Base-by-base conservation (phyloP, 92 coral and sea anemone genomes). In the Phenganax marumi region DNA sequence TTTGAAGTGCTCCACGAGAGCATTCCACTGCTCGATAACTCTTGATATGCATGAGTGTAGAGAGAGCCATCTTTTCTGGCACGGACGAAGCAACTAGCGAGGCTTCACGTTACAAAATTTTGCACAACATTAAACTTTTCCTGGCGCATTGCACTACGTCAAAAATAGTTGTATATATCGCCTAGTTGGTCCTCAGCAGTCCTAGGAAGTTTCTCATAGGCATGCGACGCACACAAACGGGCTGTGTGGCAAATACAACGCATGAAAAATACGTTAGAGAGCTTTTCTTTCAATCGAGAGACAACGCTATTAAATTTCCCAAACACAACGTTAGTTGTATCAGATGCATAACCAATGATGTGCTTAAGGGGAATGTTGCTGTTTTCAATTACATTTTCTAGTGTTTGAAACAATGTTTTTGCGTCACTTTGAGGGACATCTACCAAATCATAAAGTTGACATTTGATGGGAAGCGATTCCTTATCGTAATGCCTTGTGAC, bases 31-130 rank as follows among this genome's bases (percentile, higher is more conserved):
- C n/a, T n/a, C n/a, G 39, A 65, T 65, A 21, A 65, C 2, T 21
- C 71, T n/a, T n/a, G n/a, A n/a, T 17, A 68, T 50, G 24, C 74
- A 68, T 16, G 8, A 33, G 24, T 21, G 14, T 50, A 68, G 13
- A 22, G 74, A 68, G 39, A 68, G 74, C 74, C 74, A 68, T 68
- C 74, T 68, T 68, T 46, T 68, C 17, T 68, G 74, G 46, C 74
- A 68, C 7, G 74, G 74, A 3, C 49, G 39, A 21, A 68, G 49
- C 8, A 68, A 21, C 24, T 22, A 23, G 74, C 39, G 39, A 8
- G 74, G 74, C 74, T 68, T 50, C 9, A 21, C 8, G 13, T 68
- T n/a, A 21, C 39, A 4, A 68, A 68, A 17, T 3, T 12, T 50
- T 68, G 74, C n/a, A 68, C 8, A 4, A 8, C 74, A 23, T 25